Evolutionary conservation across 2,113 vertebrate species (phyloP), one percentile per base, ranked within the genome.

Genomic region (Pundamilia nyererei): DNA sequence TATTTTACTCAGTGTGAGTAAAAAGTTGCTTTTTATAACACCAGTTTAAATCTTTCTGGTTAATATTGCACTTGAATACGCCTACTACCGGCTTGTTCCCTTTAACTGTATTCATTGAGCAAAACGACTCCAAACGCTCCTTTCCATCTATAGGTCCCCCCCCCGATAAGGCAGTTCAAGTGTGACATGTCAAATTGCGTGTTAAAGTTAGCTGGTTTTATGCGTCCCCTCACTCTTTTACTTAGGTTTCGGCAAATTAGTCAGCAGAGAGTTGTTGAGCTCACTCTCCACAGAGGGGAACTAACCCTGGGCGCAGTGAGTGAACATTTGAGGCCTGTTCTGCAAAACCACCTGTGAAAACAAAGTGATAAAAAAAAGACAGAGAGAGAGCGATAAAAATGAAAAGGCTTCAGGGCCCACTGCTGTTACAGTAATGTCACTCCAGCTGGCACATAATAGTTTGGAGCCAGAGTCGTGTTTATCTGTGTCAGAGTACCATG

Each of bases 321-420:
- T 31, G 26, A 88, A 81, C 72, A 40, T 87, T 40, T 56, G 49
- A 53, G 33, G 38, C 58, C 58, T 55, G 88, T 26, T 70, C 51
- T 84, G 68, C 87, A 77, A 84, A 86, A 89, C 21, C 90, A 94
- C 90, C 90, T 95, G 94, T 93, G 81, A 94, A 95, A 93, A 95
- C 91, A 94, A 88, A 83, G 62, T 77, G 72, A 84, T 51, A 7
- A 24, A 82, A 62, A 45, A 56, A 8, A 42, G 15, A 65, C 10
- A n/a, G 6, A 7, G 79, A 77, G n/a, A 45, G 26, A 42, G 17
- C 79, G 84, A 85, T 54, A 40, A 80, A 33, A 38, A 47, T 87
- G 12, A 54, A 68, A 72, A 84, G 29, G 15, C 82, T 83, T 68
- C 40, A 55, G 19, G 21, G 3, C 38, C 7, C 9, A 70, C 58